These are phyloP conservation scores for Syrrhaptes paradoxus DNA, from an alignment of 2,113 vertebrate genomes.

Conservation along the genomic window DNA sequence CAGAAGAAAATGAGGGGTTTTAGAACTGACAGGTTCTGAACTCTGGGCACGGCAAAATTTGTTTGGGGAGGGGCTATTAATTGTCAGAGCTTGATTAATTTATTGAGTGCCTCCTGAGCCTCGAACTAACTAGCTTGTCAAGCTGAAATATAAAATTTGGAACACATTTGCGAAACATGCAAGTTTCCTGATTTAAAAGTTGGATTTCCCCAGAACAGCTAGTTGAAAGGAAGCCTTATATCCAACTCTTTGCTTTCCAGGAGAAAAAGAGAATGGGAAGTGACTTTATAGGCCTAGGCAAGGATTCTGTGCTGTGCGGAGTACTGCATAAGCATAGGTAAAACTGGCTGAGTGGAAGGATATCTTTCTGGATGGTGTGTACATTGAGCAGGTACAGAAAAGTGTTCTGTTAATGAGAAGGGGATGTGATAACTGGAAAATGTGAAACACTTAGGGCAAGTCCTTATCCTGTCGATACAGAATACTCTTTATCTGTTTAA, in stretches of 20 bases:
- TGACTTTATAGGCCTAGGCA: background rate
- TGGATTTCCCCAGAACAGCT: background rate
- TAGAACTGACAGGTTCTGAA: background rate
- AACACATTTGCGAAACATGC: background rate
- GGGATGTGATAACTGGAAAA: background rate
- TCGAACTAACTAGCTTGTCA: background rate
- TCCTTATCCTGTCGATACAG: background rate
- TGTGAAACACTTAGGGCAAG: background rate
- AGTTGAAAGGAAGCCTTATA: background rate
- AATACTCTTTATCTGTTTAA: background rate
- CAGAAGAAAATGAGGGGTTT: background rate
- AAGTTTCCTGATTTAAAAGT: background rate
- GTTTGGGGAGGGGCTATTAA: background rate
- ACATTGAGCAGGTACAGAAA: background rate
- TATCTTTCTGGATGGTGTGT: background rate
- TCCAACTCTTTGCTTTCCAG: background rate
- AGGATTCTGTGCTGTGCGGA: background rate
- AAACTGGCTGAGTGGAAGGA: background rate
- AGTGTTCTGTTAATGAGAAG: background rate
- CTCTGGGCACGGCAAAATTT: background rate
- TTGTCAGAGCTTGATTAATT: background rate
- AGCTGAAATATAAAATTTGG: background rate
- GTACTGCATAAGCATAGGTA: background rate
- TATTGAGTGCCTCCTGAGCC: background rate
- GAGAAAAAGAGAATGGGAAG: background rate